A percentile compares a stretch with the other conserved stretches of the same genome.
These are phyloP conservation scores for Pheucticus melanocephalus DNA, from an alignment of 2,113 vertebrate genomes.

Conservation along the genomic window DNA sequence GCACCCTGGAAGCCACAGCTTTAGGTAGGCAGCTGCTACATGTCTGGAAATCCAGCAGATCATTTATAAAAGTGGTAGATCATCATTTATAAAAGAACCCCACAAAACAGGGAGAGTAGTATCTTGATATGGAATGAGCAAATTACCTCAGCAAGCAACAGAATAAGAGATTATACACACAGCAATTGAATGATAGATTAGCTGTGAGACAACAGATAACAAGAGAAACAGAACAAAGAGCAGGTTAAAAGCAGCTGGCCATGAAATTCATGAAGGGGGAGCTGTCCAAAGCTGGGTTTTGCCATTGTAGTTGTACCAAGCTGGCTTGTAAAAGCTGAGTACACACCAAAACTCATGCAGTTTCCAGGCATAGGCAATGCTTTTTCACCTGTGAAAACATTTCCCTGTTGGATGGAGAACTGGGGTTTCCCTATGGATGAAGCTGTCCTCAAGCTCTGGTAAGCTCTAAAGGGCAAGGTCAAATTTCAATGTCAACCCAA, in stretches of 20 bases:
- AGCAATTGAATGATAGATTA: background rate
- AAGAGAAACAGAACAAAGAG: background rate
- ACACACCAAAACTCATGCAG: background rate
- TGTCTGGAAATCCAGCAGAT: background rate
- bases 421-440: background rate
- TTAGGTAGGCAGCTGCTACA: background rate
- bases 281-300: background rate
- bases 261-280: background rate
- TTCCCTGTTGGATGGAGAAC: background rate
- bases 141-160: background rate
- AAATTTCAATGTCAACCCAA: background rate
- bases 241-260: background rate
- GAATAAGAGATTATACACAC: background rate
- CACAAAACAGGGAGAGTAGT: background rate
- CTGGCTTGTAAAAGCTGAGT: background rate
- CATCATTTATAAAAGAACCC: background rate
- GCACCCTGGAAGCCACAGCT: background rate
- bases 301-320: background rate
- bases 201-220: background rate
- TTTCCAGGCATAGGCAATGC: background rate
- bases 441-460: background rate
- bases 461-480: background rate
- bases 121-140: background rate
- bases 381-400: background rate
- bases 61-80: conserved; percentile 15